phyloP scores from a whole-genome alignment of 1,140 invertebrate genomes.

The Drosophila repleta region DNA sequence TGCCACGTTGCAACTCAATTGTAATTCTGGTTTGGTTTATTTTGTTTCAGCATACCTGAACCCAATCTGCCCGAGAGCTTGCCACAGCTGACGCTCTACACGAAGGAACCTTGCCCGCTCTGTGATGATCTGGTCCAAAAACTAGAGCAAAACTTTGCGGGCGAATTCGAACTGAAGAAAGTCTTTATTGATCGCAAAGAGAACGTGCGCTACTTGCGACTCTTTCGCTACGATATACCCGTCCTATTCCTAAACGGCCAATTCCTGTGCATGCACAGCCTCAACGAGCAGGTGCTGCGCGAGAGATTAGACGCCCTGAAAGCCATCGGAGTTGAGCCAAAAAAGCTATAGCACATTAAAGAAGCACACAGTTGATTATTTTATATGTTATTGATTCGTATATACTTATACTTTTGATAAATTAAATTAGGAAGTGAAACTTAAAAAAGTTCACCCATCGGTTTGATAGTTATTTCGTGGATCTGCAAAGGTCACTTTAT shows the following conservation, averaged over 20 bases:
- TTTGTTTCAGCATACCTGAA: slow-evolving; percentile 40
- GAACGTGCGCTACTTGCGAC: slow-evolving; percentile 89
- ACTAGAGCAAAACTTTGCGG: slow-evolving; percentile 86
- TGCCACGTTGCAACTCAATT: background rate
- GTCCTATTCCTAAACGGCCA: slow-evolving; percentile 93
- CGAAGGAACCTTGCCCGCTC: slow-evolving; percentile 91
- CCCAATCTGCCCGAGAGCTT: slow-evolving; percentile 26
- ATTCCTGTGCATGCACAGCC: slow-evolving; percentile 92
- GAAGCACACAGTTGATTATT: slow-evolving; percentile 11
- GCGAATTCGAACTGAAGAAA: slow-evolving; percentile 87
- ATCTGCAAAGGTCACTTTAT: slow-evolving; percentile 65
- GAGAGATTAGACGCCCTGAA: slow-evolving; percentile 80
- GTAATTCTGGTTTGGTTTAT: background rate
- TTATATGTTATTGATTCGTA: background rate
- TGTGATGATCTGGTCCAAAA: slow-evolving; percentile 92
- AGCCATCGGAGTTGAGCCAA: background rate
- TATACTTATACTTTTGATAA: slow-evolving; percentile 24
- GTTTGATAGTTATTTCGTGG: slow-evolving; percentile 83
- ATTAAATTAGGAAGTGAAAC: slow-evolving; percentile 27
- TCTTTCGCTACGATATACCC: slow-evolving; percentile 94
- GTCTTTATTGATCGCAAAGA: slow-evolving; percentile 90
- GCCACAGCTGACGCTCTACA: slow-evolving; percentile 90
- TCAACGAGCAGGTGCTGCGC: slow-evolving; percentile 86
- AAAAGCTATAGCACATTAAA: background rate
- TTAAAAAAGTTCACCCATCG: slow-evolving; percentile 83